Percentiles rank a stretch among this genome's conserved stretches.
Conservation (phyloP, 2,888 invertebrate genomes). For the Amiota communis region DNA sequence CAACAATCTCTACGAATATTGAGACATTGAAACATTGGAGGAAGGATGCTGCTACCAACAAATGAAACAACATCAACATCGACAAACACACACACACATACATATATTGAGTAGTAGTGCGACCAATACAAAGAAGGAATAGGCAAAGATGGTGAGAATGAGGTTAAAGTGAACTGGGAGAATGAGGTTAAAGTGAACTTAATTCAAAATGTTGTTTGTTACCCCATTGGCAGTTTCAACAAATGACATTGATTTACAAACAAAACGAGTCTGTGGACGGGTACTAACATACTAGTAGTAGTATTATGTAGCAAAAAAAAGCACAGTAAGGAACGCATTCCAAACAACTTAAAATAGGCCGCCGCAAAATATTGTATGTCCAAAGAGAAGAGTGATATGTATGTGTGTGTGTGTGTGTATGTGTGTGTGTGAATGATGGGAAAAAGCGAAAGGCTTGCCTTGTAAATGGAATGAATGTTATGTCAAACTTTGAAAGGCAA, state of each 20-base stretch:
- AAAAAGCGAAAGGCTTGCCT: background rate
- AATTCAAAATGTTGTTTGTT: background rate
- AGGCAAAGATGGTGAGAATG: too few relatives aligned
- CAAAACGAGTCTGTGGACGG: background rate
- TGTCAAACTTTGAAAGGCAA: background rate
- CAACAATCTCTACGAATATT: background rate
- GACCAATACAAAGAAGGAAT: too few relatives aligned
- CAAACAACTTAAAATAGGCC: background rate
- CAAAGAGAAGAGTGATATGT: background rate
- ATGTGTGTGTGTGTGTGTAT: background rate
- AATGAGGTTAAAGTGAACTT: background rate
- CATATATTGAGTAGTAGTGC: background rate
- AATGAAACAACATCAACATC: background rate
- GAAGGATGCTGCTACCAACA: background rate
- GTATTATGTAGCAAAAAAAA: conserved; percentile 42
- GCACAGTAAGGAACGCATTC: conserved; percentile 52
- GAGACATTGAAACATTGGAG: background rate
- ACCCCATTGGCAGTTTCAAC: conserved; percentile 18
- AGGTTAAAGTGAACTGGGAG: background rate
- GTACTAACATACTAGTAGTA: conserved; percentile 33
- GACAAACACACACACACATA: background rate
- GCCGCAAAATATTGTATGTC: too few relatives aligned
- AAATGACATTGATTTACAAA: conserved; percentile 27
- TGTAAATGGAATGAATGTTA: background rate
- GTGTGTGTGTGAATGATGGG: background rate